Evolutionary conservation across 2,113 vertebrate species (phyloP), one percentile per base, ranked within the genome.

Genomic region (Stigmatopora argus): DNA sequence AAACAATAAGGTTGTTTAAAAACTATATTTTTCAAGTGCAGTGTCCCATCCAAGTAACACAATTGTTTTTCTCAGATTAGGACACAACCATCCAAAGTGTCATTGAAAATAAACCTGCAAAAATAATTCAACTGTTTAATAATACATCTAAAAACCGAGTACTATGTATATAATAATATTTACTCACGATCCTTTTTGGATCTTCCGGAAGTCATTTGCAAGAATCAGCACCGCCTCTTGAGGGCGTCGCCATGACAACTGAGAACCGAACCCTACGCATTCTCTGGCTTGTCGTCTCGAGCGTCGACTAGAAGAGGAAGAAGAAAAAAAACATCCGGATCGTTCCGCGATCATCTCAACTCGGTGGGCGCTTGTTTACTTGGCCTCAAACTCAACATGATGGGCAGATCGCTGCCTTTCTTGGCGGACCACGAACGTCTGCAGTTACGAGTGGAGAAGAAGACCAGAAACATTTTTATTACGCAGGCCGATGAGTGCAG

Each of bases 401-500:
- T 73, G 66, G 70, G 75, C 5, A 45, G 64, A 5, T 51, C 60
- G n/a, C 73, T 81, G 15, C 83, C 78, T 34, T 17, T 70, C 5
- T 11, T 88, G 66, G 76, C 80, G 3, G 70, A 63, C 10, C 66
- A 79, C n/a, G 81, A 84, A n/a, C 73, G 76, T 10, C 68, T 88
- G 7, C 75, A 80, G n/a, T 79, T 90, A n/a, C 66, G 76, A 57
- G 65, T 90, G 71, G 81, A 90, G 60, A 88, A 85, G 55, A 78
- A 75, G 60, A 81, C 81, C 60, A 87, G 48, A 72, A 90, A 90
- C 48, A 65, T 91, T 65, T 92, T 92, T 78, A 88, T 93, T 17
- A 92, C 89, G 38, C 90, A 92, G 48, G 3, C 87, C 45, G 85
- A 78, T 52, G 85, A 91, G 41, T 60, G 52, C 72, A 91, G 89